Percentiles rank a stretch among this genome's conserved stretches.
These are phyloP conservation scores for Saccopteryx leptura DNA, from an alignment of 2,113 vertebrate species.

Conservation along the genomic window DNA sequence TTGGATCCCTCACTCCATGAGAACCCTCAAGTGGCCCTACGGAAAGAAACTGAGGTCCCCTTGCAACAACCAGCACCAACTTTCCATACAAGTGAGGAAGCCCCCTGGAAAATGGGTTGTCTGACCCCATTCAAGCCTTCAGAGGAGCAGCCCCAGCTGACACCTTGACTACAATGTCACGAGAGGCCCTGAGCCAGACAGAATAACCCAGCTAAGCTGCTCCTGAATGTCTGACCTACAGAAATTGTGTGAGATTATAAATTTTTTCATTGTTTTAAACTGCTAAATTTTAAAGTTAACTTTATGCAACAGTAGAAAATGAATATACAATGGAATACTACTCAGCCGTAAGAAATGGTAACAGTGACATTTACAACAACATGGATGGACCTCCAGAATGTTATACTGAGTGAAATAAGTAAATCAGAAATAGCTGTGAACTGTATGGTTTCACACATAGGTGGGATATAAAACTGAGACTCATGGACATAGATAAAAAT, in stretches of 20 bases:
- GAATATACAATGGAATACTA: neutral
- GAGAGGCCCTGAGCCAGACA: neutral
- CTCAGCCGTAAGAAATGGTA: too few species aligned
- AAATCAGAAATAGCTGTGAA: too few species aligned
- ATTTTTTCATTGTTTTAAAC: neutral
- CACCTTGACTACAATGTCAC: neutral
- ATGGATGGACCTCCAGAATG: too few species aligned
- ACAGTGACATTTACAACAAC: too few species aligned
- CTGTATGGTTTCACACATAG: too few species aligned
- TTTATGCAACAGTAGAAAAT: conserved; percentile 4
- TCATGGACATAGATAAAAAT: too few species aligned
- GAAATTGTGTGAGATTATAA: neutral
- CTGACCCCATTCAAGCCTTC: neutral
- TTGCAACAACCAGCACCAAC: neutral
- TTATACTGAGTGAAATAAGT: too few species aligned
- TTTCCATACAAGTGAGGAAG: neutral
- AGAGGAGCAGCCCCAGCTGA: neutral
- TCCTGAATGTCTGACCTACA: neutral
- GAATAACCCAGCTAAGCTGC: neutral
- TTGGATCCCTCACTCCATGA: neutral
- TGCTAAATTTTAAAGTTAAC: neutral
- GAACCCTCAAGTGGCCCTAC: neutral
- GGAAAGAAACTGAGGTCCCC: neutral
- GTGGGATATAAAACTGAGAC: too few species aligned
- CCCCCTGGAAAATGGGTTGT: neutral